Evolutionary conservation across 2,797 vertebrate genomes (phyloP), one percentile per base, ranked within the genome.

Genomic region (Etheostoma nigrum): DNA sequence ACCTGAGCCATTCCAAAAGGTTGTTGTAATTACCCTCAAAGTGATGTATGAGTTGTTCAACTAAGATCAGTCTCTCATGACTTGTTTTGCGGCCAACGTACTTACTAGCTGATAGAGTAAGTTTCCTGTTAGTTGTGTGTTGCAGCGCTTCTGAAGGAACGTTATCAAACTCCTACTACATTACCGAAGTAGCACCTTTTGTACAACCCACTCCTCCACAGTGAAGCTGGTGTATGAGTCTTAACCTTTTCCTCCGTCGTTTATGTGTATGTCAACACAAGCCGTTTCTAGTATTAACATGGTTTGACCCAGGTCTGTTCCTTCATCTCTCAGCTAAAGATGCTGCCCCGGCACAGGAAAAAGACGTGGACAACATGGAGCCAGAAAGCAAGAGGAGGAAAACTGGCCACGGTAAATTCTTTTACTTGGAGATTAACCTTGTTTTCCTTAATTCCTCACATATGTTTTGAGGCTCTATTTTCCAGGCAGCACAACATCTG

Each of bases 311-410:
- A 7, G 2, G 18, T 21, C 2, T 82, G 33, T 76, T 63, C 1
- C 4, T 79, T 4, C 2, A 14, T 78, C n/a, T 86, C 12, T 54
- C 76, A 30, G 11, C 62, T 42, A 61, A 63, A 18, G 78, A 84
- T 19, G 58, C 36, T 14, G 40, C 51, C 61, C 12, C 55, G 1
- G n/a, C 27, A 33, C 67, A 27, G 40, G 67, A 77, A 30, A 54
- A 72, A 40, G 74, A 77, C 18, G 10, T 36, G 0, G 85, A 89
- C 9, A 18, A 36, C 72, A 45, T 44, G 76, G 93, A 93, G 84
- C 94, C 94, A 33, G 84, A 91, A 81, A 85, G 74, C 74, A 95
- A 95, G 82, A 91, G 54, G 72, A 93, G 91, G 53, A 95, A 92
- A 88, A 92, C 65, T 1, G 55, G 82, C 42, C 14, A 69, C 0